A percentile compares a stretch with the other conserved stretches of the same genome.
Evolutionary conservation across 2,113 vertebrate genomes (phyloP).

Genomic region (Dipodomys stephensi): DNA sequence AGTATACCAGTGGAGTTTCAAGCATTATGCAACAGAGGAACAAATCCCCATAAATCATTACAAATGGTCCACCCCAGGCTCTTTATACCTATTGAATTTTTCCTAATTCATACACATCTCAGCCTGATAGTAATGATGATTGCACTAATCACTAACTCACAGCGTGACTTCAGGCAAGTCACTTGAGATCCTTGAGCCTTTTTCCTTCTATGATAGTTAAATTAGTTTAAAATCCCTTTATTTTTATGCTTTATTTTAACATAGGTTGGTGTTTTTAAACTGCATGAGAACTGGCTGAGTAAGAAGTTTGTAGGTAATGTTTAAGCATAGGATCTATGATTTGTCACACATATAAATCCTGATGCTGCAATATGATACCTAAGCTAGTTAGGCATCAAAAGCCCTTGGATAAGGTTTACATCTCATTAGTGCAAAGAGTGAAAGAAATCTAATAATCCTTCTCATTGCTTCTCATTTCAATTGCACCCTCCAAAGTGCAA

Average conservation of each 20-base stretch:
- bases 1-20: neutral
- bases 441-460: conserved; percentile 45
- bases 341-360: conserved; percentile 30
- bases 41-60: neutral
- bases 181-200: conserved; percentile 29
- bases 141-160: neutral
- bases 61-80: neutral
- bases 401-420: conserved; percentile 14
- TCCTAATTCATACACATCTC: neutral
- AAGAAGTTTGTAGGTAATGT: conserved; percentile 25
- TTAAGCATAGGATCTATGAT: neutral
- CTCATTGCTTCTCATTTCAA: conserved; percentile 70
- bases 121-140: neutral
- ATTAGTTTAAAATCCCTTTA: neutral
- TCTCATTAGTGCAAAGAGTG: neutral
- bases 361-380: neutral
- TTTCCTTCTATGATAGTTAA: neutral
- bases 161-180: neutral
- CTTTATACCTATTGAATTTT: neutral
- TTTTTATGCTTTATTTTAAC: neutral
- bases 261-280: neutral
- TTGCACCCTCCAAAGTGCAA: conserved; percentile 71
- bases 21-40: neutral
- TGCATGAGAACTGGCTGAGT: neutral
- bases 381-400: conserved; percentile 38